Evolutionary conservation across 2,888 invertebrate species (phyloP).

Genomic region (Tipula lateralis): DNA sequence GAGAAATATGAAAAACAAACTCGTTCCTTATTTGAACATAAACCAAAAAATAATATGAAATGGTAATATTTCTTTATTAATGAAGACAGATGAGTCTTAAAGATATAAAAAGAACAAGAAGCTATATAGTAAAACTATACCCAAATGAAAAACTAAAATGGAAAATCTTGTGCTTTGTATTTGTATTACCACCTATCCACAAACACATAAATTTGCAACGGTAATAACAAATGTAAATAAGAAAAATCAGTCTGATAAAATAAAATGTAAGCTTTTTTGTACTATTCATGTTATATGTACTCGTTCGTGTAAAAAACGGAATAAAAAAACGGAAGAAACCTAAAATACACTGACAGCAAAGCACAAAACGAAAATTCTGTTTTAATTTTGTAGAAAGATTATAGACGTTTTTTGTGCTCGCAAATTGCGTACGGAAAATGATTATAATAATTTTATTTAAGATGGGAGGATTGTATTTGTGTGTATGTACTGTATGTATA

Average conservation of each 20-base stretch:
- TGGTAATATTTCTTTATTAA: conserved; percentile 9
- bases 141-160: neutral
- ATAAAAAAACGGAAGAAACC: neutral
- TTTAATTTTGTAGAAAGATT: neutral
- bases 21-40: neutral
- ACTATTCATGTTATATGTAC: neutral
- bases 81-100: conserved; percentile 14
- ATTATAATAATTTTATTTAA: neutral
- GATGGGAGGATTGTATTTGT: neutral
- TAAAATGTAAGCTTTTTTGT: neutral
- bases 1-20: neutral
- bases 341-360: neutral
- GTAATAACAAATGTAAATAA: neutral
- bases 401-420: neutral
- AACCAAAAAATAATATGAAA: neutral
- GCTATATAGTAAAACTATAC: neutral
- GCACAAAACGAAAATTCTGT: neutral
- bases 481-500: neutral
- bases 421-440: conserved; percentile 19
- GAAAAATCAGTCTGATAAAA: neutral
- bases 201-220: neutral
- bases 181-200: neutral
- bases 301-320: too few relatives aligned
- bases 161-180: neutral
- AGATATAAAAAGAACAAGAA: neutral